Evolutionary conservation across 2,797 vertebrate genomes (phyloP).

Genomic region (Cossypha polioptera): DNA sequence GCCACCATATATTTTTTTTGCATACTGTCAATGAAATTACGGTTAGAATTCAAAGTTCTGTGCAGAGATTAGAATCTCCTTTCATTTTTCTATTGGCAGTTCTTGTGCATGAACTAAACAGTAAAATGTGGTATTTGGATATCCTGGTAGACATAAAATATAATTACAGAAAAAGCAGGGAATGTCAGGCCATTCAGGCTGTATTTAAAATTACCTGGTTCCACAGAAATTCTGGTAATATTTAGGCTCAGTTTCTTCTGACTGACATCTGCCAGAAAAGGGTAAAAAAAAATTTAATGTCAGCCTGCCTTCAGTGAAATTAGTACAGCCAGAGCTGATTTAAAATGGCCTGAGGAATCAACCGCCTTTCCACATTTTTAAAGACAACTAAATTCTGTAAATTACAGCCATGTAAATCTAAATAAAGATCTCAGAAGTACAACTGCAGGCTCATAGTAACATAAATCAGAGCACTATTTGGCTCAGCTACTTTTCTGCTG

Average conservation of each 20-base stretch:
- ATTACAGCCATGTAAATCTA: neutral
- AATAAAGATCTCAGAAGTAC: neutral
- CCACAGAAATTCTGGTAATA: neutral
- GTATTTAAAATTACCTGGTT: neutral
- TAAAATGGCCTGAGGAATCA: constrained; percentile 34
- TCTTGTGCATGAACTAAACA: neutral
- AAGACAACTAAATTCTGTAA: neutral
- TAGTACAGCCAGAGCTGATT: constrained; percentile 14
- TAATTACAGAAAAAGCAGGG: neutral
- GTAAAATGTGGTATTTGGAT: neutral
- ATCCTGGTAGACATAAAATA: neutral
- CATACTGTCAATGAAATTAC: neutral
- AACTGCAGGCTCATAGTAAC: neutral
- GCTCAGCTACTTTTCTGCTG: neutral
- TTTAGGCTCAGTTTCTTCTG: neutral
- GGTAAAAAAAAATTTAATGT: neutral
- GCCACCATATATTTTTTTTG: neutral
- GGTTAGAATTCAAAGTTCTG: neutral
- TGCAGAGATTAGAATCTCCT: neutral
- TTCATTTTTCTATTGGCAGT: neutral
- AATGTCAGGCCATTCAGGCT: neutral
- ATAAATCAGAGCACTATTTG: neutral
- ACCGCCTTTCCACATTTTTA: neutral
- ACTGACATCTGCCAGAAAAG: neutral
- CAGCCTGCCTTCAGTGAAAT: neutral